These are phyloP conservation scores for Lepidocolaptes lacrymiger DNA, from an alignment of 2,797 vertebrate species.

Conservation along the genomic window DNA sequence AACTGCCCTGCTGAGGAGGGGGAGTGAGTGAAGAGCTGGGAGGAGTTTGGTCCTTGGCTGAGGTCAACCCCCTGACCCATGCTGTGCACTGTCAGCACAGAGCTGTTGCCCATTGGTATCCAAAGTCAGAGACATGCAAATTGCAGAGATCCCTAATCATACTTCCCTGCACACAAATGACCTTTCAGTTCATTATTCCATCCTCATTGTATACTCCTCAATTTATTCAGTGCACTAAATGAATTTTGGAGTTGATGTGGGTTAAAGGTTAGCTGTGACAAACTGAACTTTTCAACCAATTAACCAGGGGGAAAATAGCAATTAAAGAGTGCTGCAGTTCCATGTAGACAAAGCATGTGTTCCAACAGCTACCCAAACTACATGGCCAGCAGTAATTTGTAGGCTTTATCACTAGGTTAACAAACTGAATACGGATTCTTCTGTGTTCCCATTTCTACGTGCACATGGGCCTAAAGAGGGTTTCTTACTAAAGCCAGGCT, in stretches of 20 bases:
- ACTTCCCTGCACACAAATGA: neutral
- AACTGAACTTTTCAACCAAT: neutral
- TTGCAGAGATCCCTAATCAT: neutral
- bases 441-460: neutral
- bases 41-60: neutral
- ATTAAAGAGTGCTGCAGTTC: neutral
- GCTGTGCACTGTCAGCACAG: neutral
- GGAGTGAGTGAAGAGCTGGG: neutral
- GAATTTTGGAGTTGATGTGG: neutral
- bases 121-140: neutral
- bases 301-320: neutral
- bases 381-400: neutral
- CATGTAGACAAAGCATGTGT: accelerated
- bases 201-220: neutral
- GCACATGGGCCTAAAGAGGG: neutral
- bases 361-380: neutral
- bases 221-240: neutral
- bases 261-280: neutral
- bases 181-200: neutral
- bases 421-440: neutral
- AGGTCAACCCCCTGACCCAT: neutral
- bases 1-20: neutral
- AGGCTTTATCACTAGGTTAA: neutral
- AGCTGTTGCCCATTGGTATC: neutral
- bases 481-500: neutral